Percentiles rank a stretch among this genome's conserved stretches.
These are phyloP conservation scores for Sus cebifrons DNA, from an alignment of 2,797 vertebrate genomes.

Conservation along the genomic window DNA sequence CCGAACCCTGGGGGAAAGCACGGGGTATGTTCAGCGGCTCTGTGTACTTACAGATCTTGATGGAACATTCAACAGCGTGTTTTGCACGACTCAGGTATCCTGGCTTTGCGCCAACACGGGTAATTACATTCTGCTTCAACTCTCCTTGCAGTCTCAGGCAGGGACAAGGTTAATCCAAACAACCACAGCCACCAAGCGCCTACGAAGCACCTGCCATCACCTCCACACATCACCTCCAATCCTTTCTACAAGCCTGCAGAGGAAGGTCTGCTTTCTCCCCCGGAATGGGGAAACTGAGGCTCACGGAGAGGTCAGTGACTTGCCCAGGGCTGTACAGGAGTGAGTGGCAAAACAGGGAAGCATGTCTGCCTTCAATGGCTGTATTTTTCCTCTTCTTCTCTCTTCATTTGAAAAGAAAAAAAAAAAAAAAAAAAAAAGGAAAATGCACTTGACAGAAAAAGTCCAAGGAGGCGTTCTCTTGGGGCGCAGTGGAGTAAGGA, in stretches of 20 bases:
- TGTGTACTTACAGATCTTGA: slow-evolving; percentile 29
- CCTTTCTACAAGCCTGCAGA: background rate
- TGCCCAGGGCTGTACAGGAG: background rate
- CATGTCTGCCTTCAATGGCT: background rate
- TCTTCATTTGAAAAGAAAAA: background rate
- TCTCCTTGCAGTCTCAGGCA: background rate
- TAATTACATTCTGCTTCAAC: slow-evolving; percentile 41
- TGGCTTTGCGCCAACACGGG: slow-evolving; percentile 59
- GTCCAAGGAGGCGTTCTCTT: background rate
- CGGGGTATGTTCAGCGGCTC: background rate
- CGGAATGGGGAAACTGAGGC: slow-evolving; percentile 29
- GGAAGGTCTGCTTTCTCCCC: background rate
- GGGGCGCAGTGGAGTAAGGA: too few relatives aligned
- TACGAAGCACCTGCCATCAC: background rate
- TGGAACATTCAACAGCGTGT: slow-evolving; percentile 54
- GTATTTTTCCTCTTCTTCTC: background rate
- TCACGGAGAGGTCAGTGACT: background rate
- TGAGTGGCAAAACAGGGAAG: background rate
- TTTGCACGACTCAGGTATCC: slow-evolving; percentile 55
- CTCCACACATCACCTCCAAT: fast-evolving
- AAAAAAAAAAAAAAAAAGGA: background rate
- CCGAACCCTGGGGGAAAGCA: slow-evolving; percentile 8
- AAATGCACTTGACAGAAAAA: background rate
- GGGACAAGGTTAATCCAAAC: background rate
- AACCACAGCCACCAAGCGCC: background rate